Conservation (phyloP, 2,888 invertebrate genomes). For the Habroteleia sp. region DNA sequence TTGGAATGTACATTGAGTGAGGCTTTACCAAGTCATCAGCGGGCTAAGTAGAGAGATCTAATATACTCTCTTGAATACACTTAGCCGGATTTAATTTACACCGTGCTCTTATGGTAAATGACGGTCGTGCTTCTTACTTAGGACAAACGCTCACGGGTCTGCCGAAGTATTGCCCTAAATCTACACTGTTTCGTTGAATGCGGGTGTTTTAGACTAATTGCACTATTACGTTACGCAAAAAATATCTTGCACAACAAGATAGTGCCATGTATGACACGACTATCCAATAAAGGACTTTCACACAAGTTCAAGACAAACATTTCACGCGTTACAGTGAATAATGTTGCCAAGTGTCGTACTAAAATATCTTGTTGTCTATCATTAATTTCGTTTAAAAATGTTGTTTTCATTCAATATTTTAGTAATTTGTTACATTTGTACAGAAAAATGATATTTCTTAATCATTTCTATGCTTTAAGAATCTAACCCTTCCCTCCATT, state of each 20-base stretch:
- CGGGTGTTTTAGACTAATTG: conserved; percentile 76
- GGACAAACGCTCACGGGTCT: conserved; percentile 63
- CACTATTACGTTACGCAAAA: conserved; percentile 68
- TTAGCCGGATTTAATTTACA: conserved; percentile 79
- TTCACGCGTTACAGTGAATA: conserved; percentile 1
- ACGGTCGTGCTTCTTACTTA: conserved; percentile 66
- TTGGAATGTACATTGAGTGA: conserved; percentile 44
- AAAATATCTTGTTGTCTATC: too few relatives aligned
- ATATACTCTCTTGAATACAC: conserved; percentile 76
- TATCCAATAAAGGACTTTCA: conserved; percentile 9
- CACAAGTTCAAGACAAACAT: conserved; percentile 13
- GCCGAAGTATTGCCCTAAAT: conserved; percentile 48
- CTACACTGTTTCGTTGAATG: conserved; percentile 60
- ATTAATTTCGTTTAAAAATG: too few relatives aligned
- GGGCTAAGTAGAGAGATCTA: conserved; percentile 71
- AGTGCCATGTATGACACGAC: conserved; percentile 5
- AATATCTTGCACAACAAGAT: conserved; percentile 14
- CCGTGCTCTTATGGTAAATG: conserved; percentile 67
- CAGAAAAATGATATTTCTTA: too few relatives aligned
- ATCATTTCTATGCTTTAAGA: too few relatives aligned
- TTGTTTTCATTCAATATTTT: too few relatives aligned
- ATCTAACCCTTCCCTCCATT: too few relatives aligned
- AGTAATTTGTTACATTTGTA: too few relatives aligned
- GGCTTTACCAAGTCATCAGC: conserved; percentile 53
- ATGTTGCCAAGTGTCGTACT: too few relatives aligned